Base-by-base conservation (phyloP, 2,797 vertebrate species). In the Scolopax rusticola region DNA sequence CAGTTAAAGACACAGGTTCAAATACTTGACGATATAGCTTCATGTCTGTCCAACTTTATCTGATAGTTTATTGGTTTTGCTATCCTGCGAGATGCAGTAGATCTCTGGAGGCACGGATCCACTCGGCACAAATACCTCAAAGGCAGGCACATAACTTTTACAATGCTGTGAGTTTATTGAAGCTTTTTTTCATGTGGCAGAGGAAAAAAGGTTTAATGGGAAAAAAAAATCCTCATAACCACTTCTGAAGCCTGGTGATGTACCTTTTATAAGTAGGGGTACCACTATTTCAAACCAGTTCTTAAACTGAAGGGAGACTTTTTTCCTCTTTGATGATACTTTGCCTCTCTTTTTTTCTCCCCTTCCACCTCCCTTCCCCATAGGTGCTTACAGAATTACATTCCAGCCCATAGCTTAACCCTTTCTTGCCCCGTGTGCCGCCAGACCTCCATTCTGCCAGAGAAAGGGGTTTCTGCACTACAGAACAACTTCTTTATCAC, bases 401-500 rank as follows among this genome's bases (percentile, higher is more conserved):
- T 99, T 98, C 99, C 99, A 3, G 98, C 98, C 91, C 99, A 99
- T 97, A 99, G 99, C 95, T 98, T 99, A 97, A 99, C 99, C 40
- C 98, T 99, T 94, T 99, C 99, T 89, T 99, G 99, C 97, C 99
- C 99, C 0, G 99, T 99, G 97, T 99, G 99, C 97, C 99, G 99
- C 87, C 99, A 99, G 98, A 99, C 99, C 71, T 99, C 99, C 81
- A 99, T 99, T 98, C 98, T 99, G 95, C 99, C 99, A 82, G 99
- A 99, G 98, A 99, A 99, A 93, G 99, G 99, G 80, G 99, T 99
- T 98, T 99, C 99, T 73, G 99, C 99, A 2, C 98, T 99, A 78
- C 99, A 99, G 98, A 99, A 99, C 96, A 99, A 99, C 97, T 99
- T 99, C 98, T 99, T 99, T 97, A 99, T 99, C 98, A 99, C 99